Base-by-base conservation (phyloP, 1,140 invertebrate genomes). In the Heliconius hewitsoni region DNA sequence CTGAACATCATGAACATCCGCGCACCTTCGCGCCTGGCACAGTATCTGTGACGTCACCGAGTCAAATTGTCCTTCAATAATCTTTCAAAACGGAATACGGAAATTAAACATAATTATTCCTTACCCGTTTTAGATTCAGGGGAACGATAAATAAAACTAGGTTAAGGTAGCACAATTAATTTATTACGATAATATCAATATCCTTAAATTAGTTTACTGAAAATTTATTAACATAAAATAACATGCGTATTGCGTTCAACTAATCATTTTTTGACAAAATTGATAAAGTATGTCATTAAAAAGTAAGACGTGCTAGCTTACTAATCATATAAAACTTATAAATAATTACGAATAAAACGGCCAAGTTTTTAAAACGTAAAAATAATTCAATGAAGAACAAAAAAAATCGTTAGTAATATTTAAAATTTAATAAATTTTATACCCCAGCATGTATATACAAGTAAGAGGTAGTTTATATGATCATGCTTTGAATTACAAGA, bases 1-100 rank as follows among this genome's bases (percentile, higher is more conserved):
- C 87, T 91, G 88, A 87, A 85, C 90, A 89, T 89, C 89, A 89
- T 86, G 83, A 85, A 86, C 87, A 88, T 88, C 86, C 84, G 93
- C 82, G 89, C 90, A 83, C 87, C 88, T 91, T 92, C 75, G 91
- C 83, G 90, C 90, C 93, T 94, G 94, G 93, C 85, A 95, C 94
- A 87, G 84, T 85, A 80, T 81, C 78, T 81, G 78, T 94, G 93
- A 94, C 94, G 94, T 93, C 94, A 94, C 80, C 81, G 74, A 78
- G 71, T 73, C 77, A 77, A 83, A 77, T 81, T 85, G 86, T 86
- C 89, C 85, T 89, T 86, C 86, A 87, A 77, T 84, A 89, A 84
- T 82, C 84, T 84, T 87, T 79, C 81, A 84, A 82, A 86, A 88
- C 87, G 85, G 85, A 37, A 89, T 87, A 84, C 86, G 89, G 90